These are phyloP conservation scores for Syngnathus scovelli DNA, from an alignment of 2,113 vertebrate species.

Conservation along the genomic window DNA sequence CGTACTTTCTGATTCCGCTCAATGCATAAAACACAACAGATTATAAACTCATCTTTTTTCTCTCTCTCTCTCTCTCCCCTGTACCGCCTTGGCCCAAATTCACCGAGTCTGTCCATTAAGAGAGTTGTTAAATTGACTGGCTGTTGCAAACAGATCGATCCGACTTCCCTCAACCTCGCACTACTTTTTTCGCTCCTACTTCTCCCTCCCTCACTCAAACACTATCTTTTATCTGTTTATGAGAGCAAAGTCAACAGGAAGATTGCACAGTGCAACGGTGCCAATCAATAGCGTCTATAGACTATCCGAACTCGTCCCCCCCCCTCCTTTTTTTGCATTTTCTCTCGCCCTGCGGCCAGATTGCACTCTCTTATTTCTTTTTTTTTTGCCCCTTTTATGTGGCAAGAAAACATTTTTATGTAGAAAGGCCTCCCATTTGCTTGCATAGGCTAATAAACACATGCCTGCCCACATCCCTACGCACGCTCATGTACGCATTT, in stretches of 20 bases:
- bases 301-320: neutral
- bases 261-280: constrained; percentile 68
- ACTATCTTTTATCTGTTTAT: constrained; percentile 37
- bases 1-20: neutral
- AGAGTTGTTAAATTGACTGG: constrained; percentile 70
- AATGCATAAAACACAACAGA: constrained; percentile 14
- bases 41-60: constrained; percentile 36
- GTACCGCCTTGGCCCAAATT: constrained; percentile 40
- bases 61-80: neutral
- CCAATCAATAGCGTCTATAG: constrained; percentile 78
- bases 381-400: constrained; percentile 43
- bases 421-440: constrained; percentile 51
- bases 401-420: constrained; percentile 40
- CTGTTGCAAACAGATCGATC: constrained; percentile 66
- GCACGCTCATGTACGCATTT: constrained; percentile 18
- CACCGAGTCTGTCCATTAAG: constrained; percentile 66
- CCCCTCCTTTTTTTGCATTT: neutral
- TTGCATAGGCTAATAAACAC: constrained; percentile 65
- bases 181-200: constrained; percentile 22
- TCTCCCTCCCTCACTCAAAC: constrained; percentile 31
- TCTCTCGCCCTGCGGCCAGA: constrained; percentile 18
- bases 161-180: constrained; percentile 40
- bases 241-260: constrained; percentile 41
- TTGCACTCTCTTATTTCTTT: constrained; percentile 65
- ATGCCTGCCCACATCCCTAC: constrained; percentile 45